Evolutionary conservation across 2,888 invertebrate species (phyloP).

Genomic region (Perizoma flavofasciatum): DNA sequence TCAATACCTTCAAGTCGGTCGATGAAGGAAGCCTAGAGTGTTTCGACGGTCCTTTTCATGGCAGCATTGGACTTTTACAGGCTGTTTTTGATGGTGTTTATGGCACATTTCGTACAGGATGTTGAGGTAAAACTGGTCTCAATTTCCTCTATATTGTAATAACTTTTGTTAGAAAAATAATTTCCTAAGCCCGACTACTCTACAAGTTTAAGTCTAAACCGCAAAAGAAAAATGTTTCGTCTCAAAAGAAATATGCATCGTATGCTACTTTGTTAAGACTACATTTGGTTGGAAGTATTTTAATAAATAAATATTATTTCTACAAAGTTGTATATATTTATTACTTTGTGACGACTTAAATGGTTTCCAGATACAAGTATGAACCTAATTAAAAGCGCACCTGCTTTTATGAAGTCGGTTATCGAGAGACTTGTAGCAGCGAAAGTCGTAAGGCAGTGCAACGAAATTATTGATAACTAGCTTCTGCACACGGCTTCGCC

Average conservation of each 20-base stretch:
- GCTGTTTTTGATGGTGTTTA: too few species aligned
- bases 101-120: too few species aligned
- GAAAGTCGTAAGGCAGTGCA: constrained; percentile 20
- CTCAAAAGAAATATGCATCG: constrained; percentile 43
- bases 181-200: constrained; percentile 34
- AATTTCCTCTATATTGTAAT: too few species aligned
- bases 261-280: constrained; percentile 19
- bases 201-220: constrained; percentile 38
- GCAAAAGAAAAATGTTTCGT: constrained; percentile 50
- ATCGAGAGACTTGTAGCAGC: constrained; percentile 14
- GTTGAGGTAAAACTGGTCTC: too few species aligned
- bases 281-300: constrained; percentile 13
- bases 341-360: constrained; percentile 33
- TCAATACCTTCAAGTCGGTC: too few species aligned
- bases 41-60: too few species aligned
- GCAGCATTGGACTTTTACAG: too few species aligned
- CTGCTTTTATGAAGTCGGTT: constrained; percentile 27
- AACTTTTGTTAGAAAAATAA: too few species aligned
- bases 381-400: constrained; percentile 37
- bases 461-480: too few species aligned
- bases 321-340: constrained; percentile 33
- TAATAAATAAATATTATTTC: constrained; percentile 15
- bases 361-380: constrained; percentile 26
- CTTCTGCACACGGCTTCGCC: too few species aligned
- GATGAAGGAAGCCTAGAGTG: too few species aligned